These are phyloP conservation scores for Luscinia megarhynchos DNA, from an alignment of 2,797 vertebrate species.

Conservation along the genomic window DNA sequence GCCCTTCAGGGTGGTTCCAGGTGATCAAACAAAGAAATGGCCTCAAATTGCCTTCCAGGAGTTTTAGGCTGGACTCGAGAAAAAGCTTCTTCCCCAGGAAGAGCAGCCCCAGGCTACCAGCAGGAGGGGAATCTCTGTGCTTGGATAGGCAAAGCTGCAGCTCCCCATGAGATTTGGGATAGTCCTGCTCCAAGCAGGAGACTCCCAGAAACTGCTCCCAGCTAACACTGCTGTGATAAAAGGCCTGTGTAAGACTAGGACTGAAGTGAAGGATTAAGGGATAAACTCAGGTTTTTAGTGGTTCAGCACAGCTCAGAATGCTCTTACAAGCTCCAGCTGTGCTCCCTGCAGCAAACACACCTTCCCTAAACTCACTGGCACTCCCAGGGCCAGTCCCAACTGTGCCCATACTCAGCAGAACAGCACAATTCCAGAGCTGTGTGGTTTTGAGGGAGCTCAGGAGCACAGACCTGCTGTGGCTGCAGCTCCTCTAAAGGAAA, in stretches of 20 bases:
- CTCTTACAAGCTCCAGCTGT: background rate
- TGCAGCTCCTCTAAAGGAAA: background rate
- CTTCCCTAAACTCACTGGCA: background rate
- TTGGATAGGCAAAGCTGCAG: background rate
- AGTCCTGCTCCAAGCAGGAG: background rate
- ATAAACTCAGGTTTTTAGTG: background rate
- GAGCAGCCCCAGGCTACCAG: background rate
- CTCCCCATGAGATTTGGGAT: background rate
- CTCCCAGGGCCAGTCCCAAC: background rate
- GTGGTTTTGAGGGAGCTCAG: background rate
- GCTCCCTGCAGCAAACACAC: background rate
- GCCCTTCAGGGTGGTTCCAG: background rate
- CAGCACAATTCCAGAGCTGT: accelerated
- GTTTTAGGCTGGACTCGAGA: background rate
- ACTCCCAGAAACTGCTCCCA: background rate
- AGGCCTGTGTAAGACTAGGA: background rate
- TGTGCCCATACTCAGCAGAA: background rate
- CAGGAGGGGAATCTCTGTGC: accelerated
- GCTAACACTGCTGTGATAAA: background rate
- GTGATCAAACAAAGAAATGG: background rate
- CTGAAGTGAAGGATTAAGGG: background rate
- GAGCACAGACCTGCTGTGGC: background rate
- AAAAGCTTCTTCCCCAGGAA: background rate
- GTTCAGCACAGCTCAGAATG: background rate
- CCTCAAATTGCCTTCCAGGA: background rate